Evolutionary conservation across 2,797 vertebrate genomes (phyloP).

Genomic region (Podarcis lilfordi): DNA sequence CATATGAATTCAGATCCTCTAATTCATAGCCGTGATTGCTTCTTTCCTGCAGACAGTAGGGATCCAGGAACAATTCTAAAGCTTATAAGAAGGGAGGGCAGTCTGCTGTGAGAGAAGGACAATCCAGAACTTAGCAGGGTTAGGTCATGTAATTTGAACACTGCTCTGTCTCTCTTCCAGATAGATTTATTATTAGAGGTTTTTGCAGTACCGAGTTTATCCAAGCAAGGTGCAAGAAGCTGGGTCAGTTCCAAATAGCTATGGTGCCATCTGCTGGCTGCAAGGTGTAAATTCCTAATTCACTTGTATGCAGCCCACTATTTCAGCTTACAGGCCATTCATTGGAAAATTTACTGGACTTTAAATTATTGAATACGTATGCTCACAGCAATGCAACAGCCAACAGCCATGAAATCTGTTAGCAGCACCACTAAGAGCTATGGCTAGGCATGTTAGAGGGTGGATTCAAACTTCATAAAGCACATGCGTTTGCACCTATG

Average conservation of each 20-base stretch:
- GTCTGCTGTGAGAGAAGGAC: neutral
- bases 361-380: neutral
- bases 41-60: neutral
- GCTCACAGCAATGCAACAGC: neutral
- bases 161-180: neutral
- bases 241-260: neutral
- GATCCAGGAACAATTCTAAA: neutral
- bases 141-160: neutral
- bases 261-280: constrained; percentile 11
- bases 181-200: neutral
- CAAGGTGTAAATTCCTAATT: neutral
- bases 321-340: neutral
- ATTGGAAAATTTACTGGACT: neutral
- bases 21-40: neutral
- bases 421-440: neutral
- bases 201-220: neutral
- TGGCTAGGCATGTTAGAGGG: neutral
- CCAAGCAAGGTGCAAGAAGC: neutral
- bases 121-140: neutral
- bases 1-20: neutral
- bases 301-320: no score
- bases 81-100: neutral
- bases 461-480: neutral
- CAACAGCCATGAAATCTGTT: neutral
- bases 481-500: neutral